A percentile compares a stretch with the other conserved stretches of the same genome.
phyloP scores from a whole-genome alignment of 1,140 invertebrate genomes.

The Cardiocondyla obscurior region DNA sequence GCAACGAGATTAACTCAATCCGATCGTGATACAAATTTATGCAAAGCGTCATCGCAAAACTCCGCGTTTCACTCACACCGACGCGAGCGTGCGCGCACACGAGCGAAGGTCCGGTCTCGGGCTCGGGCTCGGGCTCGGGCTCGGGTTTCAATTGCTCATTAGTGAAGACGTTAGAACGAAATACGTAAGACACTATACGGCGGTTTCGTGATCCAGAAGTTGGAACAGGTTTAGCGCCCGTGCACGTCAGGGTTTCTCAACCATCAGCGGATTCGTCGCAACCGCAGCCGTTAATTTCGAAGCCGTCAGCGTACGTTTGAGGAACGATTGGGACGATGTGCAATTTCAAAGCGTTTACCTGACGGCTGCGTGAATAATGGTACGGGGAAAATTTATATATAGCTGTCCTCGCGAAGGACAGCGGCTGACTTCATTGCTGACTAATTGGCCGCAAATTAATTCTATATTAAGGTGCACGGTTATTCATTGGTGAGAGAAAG shows the following conservation, averaged over 20 bases:
- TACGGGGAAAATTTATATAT: constrained; percentile 25
- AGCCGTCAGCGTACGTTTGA: constrained; percentile 27
- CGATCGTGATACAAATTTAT: constrained; percentile 27
- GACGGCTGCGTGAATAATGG: neutral
- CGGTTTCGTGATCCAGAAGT: constrained; percentile 43
- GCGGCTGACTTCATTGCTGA: neutral
- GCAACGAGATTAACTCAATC: constrained; percentile 22
- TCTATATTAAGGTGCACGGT: neutral
- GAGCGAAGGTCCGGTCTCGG: neutral
- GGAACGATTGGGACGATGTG: neutral
- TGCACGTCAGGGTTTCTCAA: constrained; percentile 63
- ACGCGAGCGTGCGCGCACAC: neutral
- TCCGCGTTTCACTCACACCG: neutral
- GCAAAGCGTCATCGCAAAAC: constrained; percentile 23
- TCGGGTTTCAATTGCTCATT: constrained; percentile 66
- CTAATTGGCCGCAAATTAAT: constrained; percentile 24
- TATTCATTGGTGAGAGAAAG: neutral
- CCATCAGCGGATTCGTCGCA: neutral
- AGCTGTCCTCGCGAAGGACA: neutral
- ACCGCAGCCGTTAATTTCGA: constrained; percentile 15
- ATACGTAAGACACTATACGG: constrained; percentile 52
- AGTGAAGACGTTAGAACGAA: constrained; percentile 68
- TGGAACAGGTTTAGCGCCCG: constrained; percentile 57
- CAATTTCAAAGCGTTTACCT: constrained; percentile 19
- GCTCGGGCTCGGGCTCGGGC: too few relatives aligned